These are phyloP conservation scores for Perithous albicinctus DNA, from an alignment of 2,888 invertebrate species.

Conservation along the genomic window DNA sequence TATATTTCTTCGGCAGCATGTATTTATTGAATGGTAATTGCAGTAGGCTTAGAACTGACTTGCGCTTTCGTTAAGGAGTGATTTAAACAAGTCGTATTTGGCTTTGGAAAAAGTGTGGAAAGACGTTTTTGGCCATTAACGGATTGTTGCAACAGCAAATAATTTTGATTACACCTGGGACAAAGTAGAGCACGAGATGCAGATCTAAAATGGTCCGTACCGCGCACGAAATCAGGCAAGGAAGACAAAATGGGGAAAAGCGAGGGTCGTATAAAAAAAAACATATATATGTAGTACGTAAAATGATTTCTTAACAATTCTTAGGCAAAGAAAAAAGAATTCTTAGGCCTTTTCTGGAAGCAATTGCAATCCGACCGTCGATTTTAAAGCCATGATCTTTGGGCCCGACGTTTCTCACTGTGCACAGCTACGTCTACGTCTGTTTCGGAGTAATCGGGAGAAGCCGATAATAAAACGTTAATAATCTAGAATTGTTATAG, in stretches of 20 bases:
- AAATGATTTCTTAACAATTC: slow-evolving; percentile 80
- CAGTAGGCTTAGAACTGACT: neutral
- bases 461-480: neutral
- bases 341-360: slow-evolving; percentile 54
- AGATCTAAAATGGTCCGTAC: neutral
- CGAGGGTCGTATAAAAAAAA: neutral
- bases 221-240: neutral
- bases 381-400: slow-evolving; percentile 69
- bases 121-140: too few relatives aligned
- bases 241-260: slow-evolving; percentile 27
- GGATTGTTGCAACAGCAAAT: too few relatives aligned
- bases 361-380: slow-evolving; percentile 28
- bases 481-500: slow-evolving; percentile 14
- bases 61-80: too few relatives aligned
- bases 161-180: neutral
- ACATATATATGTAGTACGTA: slow-evolving; percentile 80
- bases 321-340: slow-evolving; percentile 61
- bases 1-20: neutral
- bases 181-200: neutral
- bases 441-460: neutral
- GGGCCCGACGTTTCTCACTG: slow-evolving; percentile 51
- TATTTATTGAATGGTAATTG: neutral
- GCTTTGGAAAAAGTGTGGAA: too few relatives aligned
- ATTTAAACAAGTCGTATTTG: too few relatives aligned
- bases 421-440: neutral